Evolutionary conservation across 2,797 vertebrate genomes (phyloP), one percentile per base, ranked within the genome.

Genomic region (Pseudochromis fuscus): DNA sequence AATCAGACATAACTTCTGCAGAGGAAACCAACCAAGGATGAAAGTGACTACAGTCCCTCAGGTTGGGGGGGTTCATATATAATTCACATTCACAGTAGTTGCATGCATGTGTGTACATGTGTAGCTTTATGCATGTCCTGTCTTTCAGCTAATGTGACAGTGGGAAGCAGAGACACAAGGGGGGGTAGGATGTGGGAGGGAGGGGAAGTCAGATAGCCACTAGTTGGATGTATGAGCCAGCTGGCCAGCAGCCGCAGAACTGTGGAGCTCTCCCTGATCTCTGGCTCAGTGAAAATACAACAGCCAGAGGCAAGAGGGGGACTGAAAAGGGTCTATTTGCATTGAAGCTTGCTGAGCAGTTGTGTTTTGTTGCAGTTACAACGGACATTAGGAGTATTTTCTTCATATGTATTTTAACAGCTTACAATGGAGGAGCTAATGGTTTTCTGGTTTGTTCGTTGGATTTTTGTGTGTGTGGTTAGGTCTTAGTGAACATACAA

Each of bases 141-240:
- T 58, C 51, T 73, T 65, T 67, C 25, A 71, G 64, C 31, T 63
- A 46, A 53, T 76, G 38, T 40, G 33, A 65, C 37, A 1, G 60
- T 78, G 40, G 65, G 62, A 77, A 50, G 21, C 64, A 67, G 72
- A 69, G 61, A 61, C n/a, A n/a, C n/a, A 45, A 49, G 35, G 48
- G 33, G 24, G n/a, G 25, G 53, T 58, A 59, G 78, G 72, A 64
- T 68, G 81, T 58, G 67, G 67, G 70, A 78, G 61, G 55, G 51
- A 78, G 69, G 76, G 75, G 80, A 69, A 76, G 80, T 76, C 15
- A 88, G 86, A 88, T 86, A 84, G 83, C 85, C 82, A 79, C 81
- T 72, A 68, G 82, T 86, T 82, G 77, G 81, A 71, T 19, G 66
- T 76, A 72, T 87, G 60, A 72, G 81, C 85, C 88, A 87, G 83